Base-by-base conservation (phyloP, 2,113 vertebrate species). In the Amphiprion ocellaris region DNA sequence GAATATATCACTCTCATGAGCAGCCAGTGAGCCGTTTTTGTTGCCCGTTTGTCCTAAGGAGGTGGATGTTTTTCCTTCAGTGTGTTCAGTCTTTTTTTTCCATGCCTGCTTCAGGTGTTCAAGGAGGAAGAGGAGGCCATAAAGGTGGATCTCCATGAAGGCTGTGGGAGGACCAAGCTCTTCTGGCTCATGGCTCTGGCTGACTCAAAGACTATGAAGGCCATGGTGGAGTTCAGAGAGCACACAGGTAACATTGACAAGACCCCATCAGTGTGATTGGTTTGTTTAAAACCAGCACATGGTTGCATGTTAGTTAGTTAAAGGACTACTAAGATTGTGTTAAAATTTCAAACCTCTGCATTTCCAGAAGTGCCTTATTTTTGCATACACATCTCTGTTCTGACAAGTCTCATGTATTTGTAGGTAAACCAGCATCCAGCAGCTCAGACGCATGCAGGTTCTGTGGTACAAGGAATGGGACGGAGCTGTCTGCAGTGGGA, bases 91-190 rank as follows among this genome's bases (percentile, higher is more conserved):
- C 4, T 21, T n/a, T 58, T 52, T 69, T 61, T 26, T 26, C 26
- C 4, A 5, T 55, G 14, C 15, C 10, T 79, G 30, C n/a, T 75
- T 55, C 90, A 99, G 98, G 98, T 99, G 61, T 99, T 99, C 89
- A 99, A 99, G 90, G 98, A 99, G 90, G 98, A 99, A 85, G 98
- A 99, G 88, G 98, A 99, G 90, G 98, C 98, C 81, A 99, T 99
- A 74, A 99, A 99, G 82, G 98, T 99, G 72, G 98, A 99, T 89
- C 97, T 99, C 73, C 98, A 99, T 0, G 98, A 99, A 93, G 98
- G 98, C 2, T 99, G 98, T 89, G 98, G 98, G 61, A 95, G 98
- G 89, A 99, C 98, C 59, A 99, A 99, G 87, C 95, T 99, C 60
- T 99, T 99, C 92, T 99, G 98, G 98, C 94, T 99, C 85, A 99